Evolutionary conservation across 2,888 invertebrate genomes (phyloP).

Genomic region (Chirona hameri): DNA sequence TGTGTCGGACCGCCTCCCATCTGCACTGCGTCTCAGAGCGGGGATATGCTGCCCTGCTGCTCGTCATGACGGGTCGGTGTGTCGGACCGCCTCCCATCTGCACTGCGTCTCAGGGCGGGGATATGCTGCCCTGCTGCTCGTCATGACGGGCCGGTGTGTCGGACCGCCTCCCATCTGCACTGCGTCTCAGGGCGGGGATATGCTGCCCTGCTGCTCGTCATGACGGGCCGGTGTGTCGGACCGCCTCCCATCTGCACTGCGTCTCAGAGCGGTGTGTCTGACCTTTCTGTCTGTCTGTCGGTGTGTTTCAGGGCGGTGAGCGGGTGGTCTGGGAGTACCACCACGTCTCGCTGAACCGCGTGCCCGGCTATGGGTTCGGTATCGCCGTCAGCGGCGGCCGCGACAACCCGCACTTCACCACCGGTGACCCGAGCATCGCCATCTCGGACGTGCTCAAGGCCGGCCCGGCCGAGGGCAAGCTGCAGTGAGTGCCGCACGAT

Average conservation of each 20-base stretch:
- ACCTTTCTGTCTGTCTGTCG: too few species aligned
- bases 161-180: too few species aligned
- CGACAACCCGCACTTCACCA: slow-evolving; percentile 98
- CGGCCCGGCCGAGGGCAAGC: slow-evolving; percentile 94
- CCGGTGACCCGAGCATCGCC: slow-evolving; percentile 95
- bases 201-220: too few species aligned
- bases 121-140: too few species aligned
- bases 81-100: background rate
- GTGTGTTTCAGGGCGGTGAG: slow-evolving; percentile 53
- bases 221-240: background rate
- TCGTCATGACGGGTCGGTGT: too few species aligned
- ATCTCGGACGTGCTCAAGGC: slow-evolving; percentile 96
- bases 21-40: too few species aligned
- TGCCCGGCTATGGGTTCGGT: slow-evolving; percentile 95
- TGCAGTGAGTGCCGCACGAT: slow-evolving; percentile 69
- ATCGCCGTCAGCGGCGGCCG: slow-evolving; percentile 97
- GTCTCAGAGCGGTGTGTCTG: background rate
- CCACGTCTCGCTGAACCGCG: slow-evolving; percentile 83
- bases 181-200: slow-evolving; percentile 53
- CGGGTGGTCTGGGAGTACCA: slow-evolving; percentile 92
- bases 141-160: too few species aligned
- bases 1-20: too few species aligned
- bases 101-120: background rate
- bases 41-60: too few species aligned
- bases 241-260: background rate